Percentiles rank a stretch among this genome's conserved stretches.
These are phyloP conservation scores for Apodemia hepburni DNA, from an alignment of 2,888 invertebrate species.

Conservation along the genomic window DNA sequence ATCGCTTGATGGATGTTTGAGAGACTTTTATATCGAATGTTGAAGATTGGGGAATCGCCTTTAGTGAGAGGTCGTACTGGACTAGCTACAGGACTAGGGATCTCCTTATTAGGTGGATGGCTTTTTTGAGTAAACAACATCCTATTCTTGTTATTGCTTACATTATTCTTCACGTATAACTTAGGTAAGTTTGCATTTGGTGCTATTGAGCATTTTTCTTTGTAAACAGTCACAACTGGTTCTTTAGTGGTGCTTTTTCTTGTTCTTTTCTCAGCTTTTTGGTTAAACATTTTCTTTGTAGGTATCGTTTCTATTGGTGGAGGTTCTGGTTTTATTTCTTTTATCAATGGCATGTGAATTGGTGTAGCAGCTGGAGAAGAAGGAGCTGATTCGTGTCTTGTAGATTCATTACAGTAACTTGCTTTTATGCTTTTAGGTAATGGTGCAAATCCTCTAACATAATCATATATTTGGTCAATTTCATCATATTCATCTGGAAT, in stretches of 20 bases:
- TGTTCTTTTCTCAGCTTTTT: slow-evolving; percentile 87
- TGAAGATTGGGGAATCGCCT: slow-evolving; percentile 88
- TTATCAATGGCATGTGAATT: slow-evolving; percentile 75
- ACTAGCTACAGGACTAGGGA: slow-evolving; percentile 81
- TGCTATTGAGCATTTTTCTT: slow-evolving; percentile 80
- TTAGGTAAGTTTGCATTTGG: slow-evolving; percentile 82
- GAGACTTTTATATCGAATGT: slow-evolving; percentile 85
- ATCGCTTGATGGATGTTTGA: slow-evolving; percentile 87
- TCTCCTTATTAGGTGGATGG: slow-evolving; percentile 86
- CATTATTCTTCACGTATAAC: slow-evolving; percentile 88
- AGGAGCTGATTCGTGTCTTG: slow-evolving; percentile 77
- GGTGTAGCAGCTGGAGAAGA: slow-evolving; percentile 77
- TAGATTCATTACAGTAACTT: slow-evolving; percentile 77
- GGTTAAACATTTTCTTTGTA: slow-evolving; percentile 84
- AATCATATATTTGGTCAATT: slow-evolving; percentile 98
- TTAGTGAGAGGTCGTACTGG: slow-evolving; percentile 78
- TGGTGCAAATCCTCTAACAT: slow-evolving; percentile 95
- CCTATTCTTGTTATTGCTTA: slow-evolving; percentile 82
- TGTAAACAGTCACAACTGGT: slow-evolving; percentile 73
- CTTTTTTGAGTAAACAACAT: slow-evolving; percentile 85
- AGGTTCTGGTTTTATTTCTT: slow-evolving; percentile 89
- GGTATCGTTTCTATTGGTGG: slow-evolving; percentile 96
- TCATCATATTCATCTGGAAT: slow-evolving; percentile 94
- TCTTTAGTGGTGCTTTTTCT: slow-evolving; percentile 83
- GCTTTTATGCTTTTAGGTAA: slow-evolving; percentile 89